Conservation (phyloP, 2,888 invertebrate species). For the Drosophila anceps region DNA sequence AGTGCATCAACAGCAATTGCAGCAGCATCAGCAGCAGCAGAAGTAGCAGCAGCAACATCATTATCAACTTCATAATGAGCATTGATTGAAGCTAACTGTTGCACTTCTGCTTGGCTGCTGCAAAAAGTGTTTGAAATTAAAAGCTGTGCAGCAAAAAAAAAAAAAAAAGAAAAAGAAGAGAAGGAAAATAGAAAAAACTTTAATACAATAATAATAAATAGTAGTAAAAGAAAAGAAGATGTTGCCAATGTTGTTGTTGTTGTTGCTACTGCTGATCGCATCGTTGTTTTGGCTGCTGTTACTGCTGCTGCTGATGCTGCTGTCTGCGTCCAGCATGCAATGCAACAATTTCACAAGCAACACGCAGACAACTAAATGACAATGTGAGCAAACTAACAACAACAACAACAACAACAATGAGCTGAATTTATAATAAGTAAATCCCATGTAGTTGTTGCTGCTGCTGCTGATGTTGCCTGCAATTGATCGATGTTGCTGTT, state of each 20-base stretch:
- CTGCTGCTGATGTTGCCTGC: constrained; percentile 38
- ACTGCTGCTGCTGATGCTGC: constrained; percentile 37
- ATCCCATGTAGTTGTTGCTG: constrained; percentile 36
- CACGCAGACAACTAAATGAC: constrained; percentile 80
- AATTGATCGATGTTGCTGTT: constrained; percentile 64
- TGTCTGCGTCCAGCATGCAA: constrained; percentile 66
- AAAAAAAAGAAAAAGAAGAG: constrained; percentile 9
- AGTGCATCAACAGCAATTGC: constrained; percentile 38
- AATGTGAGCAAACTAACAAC: constrained; percentile 72
- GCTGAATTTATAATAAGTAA: constrained; percentile 72
- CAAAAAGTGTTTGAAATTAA: constrained; percentile 61
- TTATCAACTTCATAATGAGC: constrained; percentile 48
- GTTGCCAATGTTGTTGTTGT: constrained; percentile 58
- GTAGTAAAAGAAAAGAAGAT: constrained; percentile 75
- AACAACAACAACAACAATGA: constrained; percentile 51
- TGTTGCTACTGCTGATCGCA: constrained; percentile 54
- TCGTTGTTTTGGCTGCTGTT: constrained; percentile 43
- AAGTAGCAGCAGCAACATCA: constrained; percentile 28
- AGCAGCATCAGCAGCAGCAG: constrained; percentile 33
- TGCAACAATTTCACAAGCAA: constrained; percentile 80
- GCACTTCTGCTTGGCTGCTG: constrained; percentile 52
- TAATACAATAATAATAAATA: constrained; percentile 73
- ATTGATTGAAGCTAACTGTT: constrained; percentile 76
- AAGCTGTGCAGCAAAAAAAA: constrained; percentile 38
- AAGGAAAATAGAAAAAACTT: constrained; percentile 36